phyloP scores from a whole-genome alignment of 1,140 invertebrate genomes.

The Pseudomyrmex cubaensis region DNA sequence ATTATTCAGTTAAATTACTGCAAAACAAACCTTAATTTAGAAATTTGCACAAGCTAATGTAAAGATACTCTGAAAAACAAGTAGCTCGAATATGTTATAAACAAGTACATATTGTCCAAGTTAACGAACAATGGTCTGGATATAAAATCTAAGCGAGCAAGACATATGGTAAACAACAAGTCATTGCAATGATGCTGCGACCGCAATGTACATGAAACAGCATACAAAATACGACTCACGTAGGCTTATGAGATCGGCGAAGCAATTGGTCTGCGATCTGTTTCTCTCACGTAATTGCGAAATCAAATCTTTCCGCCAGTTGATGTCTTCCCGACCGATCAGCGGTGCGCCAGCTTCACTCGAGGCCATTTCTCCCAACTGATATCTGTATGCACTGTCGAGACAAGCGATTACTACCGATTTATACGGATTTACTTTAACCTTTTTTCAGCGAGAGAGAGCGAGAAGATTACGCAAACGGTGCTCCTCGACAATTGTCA shows the following conservation, averaged over 20 bases:
- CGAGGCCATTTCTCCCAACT: conserved; percentile 74
- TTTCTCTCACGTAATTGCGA: conserved; percentile 87
- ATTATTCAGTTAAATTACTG: not conserved
- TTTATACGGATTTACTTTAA: conserved; percentile 43
- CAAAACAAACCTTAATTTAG: not conserved
- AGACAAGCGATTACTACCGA: conserved; percentile 1
- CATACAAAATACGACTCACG: conserved; percentile 82
- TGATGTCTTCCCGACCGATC: conserved; percentile 76
- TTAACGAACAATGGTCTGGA: not conserved
- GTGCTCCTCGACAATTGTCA: conserved; percentile 40
- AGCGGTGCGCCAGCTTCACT: conserved; percentile 68
- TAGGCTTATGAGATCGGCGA: conserved; percentile 88
- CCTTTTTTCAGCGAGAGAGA: conserved; percentile 31
- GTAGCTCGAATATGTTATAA: not conserved
- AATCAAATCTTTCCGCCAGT: conserved; percentile 87
- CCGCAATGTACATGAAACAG: not conserved
- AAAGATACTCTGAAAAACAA: not conserved
- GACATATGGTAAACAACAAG: conserved; percentile 25
- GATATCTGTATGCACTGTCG: not conserved
- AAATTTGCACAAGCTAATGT: not conserved
- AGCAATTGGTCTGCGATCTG: conserved; percentile 86
- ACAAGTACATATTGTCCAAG: not conserved
- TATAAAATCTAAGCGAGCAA: not conserved
- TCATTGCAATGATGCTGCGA: not conserved
- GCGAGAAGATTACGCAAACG: conserved; percentile 42